These are phyloP conservation scores for Exocentrus adspersus DNA, from an alignment of 2,888 invertebrate species.

Conservation along the genomic window DNA sequence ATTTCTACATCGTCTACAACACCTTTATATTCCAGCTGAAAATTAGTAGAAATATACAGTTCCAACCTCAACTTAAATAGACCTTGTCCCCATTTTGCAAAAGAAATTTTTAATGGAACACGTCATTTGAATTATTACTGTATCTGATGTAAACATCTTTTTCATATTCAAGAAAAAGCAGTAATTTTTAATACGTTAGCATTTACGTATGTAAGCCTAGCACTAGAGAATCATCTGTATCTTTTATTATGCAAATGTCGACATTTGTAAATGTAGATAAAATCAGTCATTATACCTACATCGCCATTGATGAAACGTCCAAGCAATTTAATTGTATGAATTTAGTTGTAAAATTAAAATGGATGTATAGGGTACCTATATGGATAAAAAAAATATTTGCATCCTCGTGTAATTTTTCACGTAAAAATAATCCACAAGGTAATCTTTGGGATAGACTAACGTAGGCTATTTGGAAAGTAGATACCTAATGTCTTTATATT, in stretches of 20 bases:
- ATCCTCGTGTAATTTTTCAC: too few relatives aligned
- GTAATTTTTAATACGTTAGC: not conserved
- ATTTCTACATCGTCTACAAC: too few relatives aligned
- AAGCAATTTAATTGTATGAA: slow-evolving; percentile 5
- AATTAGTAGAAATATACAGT: too few relatives aligned
- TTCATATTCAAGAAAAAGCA: not conserved
- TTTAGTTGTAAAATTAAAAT: not conserved
- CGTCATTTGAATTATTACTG: not conserved
- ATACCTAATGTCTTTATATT: too few relatives aligned
- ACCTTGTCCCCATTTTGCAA: not conserved
- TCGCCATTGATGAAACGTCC: slow-evolving; percentile 16
- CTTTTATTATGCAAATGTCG: slow-evolving; percentile 13
- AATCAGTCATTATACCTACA: slow-evolving; percentile 17
- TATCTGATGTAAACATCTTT: not conserved
- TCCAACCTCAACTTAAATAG: not conserved
- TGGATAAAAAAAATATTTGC: too few relatives aligned
- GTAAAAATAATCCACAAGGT: too few relatives aligned
- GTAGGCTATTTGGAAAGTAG: too few relatives aligned
- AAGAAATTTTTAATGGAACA: not conserved
- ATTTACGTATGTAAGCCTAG: not conserved
- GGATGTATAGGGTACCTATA: not conserved
- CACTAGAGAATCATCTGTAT: not conserved
- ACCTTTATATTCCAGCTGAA: too few relatives aligned
- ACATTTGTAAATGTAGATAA: not conserved
- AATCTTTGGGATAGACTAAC: too few relatives aligned